Percentiles rank a stretch among this genome's conserved stretches.
phyloP scores from a whole-genome alignment of 2,797 vertebrate species.

The Sylvia borin region DNA sequence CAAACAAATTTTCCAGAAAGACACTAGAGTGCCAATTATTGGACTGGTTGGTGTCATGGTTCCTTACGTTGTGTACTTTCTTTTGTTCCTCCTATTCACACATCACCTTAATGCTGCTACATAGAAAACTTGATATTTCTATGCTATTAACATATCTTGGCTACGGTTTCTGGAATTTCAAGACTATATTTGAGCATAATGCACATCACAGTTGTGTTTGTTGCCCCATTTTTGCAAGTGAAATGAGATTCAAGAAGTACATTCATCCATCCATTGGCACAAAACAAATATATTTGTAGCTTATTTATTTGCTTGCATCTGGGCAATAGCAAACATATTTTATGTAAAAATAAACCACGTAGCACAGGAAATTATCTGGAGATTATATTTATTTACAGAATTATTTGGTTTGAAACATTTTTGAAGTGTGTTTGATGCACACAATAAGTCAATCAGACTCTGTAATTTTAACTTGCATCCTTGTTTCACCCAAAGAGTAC shows the following conservation, averaged over 20 bases:
- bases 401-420: constrained; percentile 21
- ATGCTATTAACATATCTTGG: background rate
- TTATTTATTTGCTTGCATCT: background rate
- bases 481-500: background rate
- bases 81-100: background rate
- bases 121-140: background rate
- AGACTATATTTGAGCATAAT: background rate
- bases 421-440: constrained; percentile 15
- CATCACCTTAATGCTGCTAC: background rate
- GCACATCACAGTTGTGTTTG: background rate
- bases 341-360: background rate
- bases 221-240: background rate
- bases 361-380: constrained; percentile 3
- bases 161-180: background rate
- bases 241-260: background rate
- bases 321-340: background rate
- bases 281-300: background rate
- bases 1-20: background rate
- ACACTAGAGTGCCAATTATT: background rate
- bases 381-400: background rate
- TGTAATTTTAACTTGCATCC: background rate
- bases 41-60: accelerated
- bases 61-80: background rate
- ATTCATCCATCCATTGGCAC: background rate
- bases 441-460: background rate